These are phyloP conservation scores for Moxostoma hubbsi DNA, from an alignment of 2,797 vertebrate species.

Conservation along the genomic window DNA sequence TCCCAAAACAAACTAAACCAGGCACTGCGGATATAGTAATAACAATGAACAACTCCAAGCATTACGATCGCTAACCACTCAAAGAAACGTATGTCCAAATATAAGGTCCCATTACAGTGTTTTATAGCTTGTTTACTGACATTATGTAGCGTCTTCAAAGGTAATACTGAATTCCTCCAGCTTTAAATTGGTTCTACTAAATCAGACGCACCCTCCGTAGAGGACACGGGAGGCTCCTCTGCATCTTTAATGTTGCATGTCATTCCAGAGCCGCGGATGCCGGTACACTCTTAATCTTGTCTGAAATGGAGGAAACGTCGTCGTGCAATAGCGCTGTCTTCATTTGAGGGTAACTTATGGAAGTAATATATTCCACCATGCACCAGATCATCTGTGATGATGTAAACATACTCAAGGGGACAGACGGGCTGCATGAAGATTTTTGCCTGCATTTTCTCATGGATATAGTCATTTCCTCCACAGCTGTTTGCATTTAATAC, in stretches of 20 bases:
- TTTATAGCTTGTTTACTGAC: constrained; percentile 81
- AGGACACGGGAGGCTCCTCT: constrained; percentile 76
- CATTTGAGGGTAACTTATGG: constrained; percentile 83
- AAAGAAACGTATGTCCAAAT: constrained; percentile 72
- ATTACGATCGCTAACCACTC: constrained; percentile 57
- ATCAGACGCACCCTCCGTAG: constrained; percentile 75
- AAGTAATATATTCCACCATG: constrained; percentile 82
- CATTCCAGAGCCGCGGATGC: constrained; percentile 70
- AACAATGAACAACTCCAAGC: constrained; percentile 42
- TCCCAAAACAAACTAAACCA: constrained; percentile 7
- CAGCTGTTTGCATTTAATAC: constrained; percentile 47
- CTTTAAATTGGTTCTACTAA: constrained; percentile 82
- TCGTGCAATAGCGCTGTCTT: constrained; percentile 78
- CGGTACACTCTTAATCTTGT: constrained; percentile 73
- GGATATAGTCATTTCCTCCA: constrained; percentile 46
- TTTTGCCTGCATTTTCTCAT: constrained; percentile 68
- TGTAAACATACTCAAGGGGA: constrained; percentile 77
- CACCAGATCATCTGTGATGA: constrained; percentile 69
- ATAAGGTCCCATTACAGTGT: constrained; percentile 70
- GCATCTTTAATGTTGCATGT: constrained; percentile 76
- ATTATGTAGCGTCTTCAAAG: constrained; percentile 73
- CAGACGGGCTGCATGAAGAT: constrained; percentile 66
- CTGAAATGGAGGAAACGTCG: constrained; percentile 73
- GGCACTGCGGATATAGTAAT: constrained; percentile 38
- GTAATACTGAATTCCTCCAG: constrained; percentile 75